A percentile compares a stretch with the other conserved stretches of the same genome.
phyloP scores from a whole-genome alignment of 1,140 invertebrate species.

The Varroa destructor region DNA sequence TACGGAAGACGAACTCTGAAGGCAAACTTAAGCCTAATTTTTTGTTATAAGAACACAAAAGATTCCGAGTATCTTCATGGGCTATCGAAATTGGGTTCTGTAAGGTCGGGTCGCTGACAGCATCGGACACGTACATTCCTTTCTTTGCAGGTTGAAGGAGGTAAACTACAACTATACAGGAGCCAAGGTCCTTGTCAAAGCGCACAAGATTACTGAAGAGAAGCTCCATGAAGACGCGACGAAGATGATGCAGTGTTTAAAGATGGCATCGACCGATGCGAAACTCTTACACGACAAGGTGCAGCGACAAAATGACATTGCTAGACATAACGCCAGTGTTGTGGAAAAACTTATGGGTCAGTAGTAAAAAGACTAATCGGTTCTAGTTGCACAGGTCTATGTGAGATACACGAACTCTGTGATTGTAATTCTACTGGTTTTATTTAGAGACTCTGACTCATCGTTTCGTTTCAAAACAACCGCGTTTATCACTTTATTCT shows the following conservation, averaged over 20 bases:
- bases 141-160: constrained; percentile 5
- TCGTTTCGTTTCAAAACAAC: background rate
- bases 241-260: background rate
- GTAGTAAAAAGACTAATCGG: background rate
- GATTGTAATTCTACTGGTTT: background rate
- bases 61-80: too few species aligned
- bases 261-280: background rate
- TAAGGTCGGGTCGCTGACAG: too few species aligned
- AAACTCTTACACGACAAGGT: constrained; percentile 8
- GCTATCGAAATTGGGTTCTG: too few species aligned
- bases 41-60: too few species aligned
- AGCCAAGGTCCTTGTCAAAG: constrained; percentile 11
- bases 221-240: constrained; percentile 16
- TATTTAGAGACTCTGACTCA: background rate
- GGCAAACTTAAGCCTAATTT: too few species aligned
- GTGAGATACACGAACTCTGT: background rate
- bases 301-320: constrained; percentile 1
- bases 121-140: background rate
- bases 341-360: background rate
- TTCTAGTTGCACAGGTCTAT: background rate
- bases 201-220: constrained; percentile 5
- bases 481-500: background rate
- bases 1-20: too few species aligned
- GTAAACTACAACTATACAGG: constrained; percentile 26
- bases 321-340: background rate